A percentile compares a stretch with the other conserved stretches of the same genome.
Conservation (phyloP, 1,140 invertebrate species). For the Bombus turneri region DNA sequence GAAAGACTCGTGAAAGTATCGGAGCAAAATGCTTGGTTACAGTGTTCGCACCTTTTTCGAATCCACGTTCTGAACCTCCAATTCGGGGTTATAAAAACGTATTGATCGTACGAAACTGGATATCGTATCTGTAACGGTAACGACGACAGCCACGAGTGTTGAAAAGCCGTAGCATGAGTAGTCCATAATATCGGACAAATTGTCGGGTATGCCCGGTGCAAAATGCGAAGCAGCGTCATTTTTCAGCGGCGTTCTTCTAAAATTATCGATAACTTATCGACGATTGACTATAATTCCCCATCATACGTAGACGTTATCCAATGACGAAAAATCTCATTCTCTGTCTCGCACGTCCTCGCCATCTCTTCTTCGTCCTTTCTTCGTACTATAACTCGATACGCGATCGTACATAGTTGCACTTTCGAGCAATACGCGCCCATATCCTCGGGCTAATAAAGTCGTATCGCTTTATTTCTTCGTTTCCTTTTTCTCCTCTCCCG, state of each 20-base stretch:
- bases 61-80: slow-evolving; percentile 7
- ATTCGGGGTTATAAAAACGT: slow-evolving; percentile 41
- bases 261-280: slow-evolving; percentile 77
- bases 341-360: neutral
- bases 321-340: slow-evolving; percentile 51
- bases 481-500: neutral
- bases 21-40: neutral
- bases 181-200: slow-evolving; percentile 73
- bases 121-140: slow-evolving; percentile 60
- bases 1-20: neutral
- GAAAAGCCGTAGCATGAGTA: slow-evolving; percentile 32
- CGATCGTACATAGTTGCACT: slow-evolving; percentile 34
- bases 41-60: slow-evolving; percentile 17
- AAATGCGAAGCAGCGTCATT: slow-evolving; percentile 62
- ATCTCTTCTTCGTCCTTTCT: neutral
- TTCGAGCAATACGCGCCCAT: slow-evolving; percentile 19
- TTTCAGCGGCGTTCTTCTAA: slow-evolving; percentile 72
- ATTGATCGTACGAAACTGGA: slow-evolving; percentile 44
- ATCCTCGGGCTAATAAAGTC: slow-evolving; percentile 46
- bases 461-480: slow-evolving; percentile 35
- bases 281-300: slow-evolving; percentile 73
- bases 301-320: slow-evolving; percentile 53
- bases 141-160: slow-evolving; percentile 38
- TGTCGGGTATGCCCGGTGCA: slow-evolving; percentile 68
- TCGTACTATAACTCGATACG: slow-evolving; percentile 31